These are phyloP conservation scores for Cyrtodaria siliqua DNA, from an alignment of 2,888 invertebrate species.

Conservation along the genomic window DNA sequence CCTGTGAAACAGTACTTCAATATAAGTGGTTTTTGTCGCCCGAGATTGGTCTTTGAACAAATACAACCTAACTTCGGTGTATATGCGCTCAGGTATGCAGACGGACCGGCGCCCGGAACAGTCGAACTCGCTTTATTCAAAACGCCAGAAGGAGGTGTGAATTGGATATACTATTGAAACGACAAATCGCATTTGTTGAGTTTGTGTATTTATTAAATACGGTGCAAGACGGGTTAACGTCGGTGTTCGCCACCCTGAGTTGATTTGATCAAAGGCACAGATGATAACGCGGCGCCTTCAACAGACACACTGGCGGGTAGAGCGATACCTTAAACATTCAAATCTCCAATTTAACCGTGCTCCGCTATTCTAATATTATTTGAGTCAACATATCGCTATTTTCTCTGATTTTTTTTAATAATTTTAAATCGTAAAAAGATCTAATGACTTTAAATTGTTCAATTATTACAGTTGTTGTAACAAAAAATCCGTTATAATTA, in stretches of 20 bases:
- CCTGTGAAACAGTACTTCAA: slow-evolving; percentile 7
- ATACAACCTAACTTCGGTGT: slow-evolving; percentile 22
- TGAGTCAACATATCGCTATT: no score
- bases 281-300: slow-evolving; percentile 56
- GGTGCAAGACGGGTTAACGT: slow-evolving; percentile 52
- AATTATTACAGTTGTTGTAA: no score
- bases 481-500: no score
- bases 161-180: slow-evolving; percentile 68
- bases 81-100: slow-evolving; percentile 19
- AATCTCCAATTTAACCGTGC: not conserved
- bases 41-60: slow-evolving; percentile 26
- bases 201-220: slow-evolving; percentile 62
- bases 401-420: not conserved
- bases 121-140: slow-evolving; percentile 6
- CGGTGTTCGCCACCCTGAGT: slow-evolving; percentile 50
- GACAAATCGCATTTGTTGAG: slow-evolving; percentile 58
- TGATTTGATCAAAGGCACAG: slow-evolving; percentile 58
- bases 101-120: slow-evolving; percentile 9
- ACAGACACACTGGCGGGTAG: slow-evolving; percentile 53
- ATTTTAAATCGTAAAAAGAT: not conserved
- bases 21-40: slow-evolving; percentile 38
- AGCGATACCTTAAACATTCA: slow-evolving; percentile 2
- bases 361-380: not conserved
- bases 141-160: slow-evolving; percentile 67
- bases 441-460: no score